These are phyloP conservation scores for Chelmon rostratus DNA, from an alignment of 2,797 vertebrate genomes.

Conservation along the genomic window DNA sequence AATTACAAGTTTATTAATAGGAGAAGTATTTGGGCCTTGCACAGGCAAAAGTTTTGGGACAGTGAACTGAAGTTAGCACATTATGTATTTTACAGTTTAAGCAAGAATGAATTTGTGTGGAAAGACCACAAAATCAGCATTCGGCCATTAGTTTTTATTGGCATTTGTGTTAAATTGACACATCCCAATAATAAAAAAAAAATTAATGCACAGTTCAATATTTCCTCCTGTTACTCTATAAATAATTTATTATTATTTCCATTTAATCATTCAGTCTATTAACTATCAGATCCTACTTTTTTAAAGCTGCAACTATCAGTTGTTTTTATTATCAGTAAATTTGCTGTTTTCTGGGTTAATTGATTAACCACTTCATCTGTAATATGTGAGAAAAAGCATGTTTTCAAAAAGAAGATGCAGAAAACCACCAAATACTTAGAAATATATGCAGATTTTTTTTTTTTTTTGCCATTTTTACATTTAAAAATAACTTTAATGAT, in stretches of 20 bases:
- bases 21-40: slow-evolving; percentile 24
- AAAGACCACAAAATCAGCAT: slow-evolving; percentile 30
- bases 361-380: not conserved
- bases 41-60: slow-evolving; percentile 33
- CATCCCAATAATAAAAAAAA: slow-evolving; percentile 10
- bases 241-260: not conserved
- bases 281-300: not conserved
- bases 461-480: too few relatives aligned
- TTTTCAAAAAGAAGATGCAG: not conserved
- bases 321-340: not conserved
- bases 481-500: not conserved
- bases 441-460: too few relatives aligned
- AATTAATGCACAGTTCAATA: slow-evolving; percentile 5
- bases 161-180: slow-evolving; percentile 32
- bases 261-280: slow-evolving; percentile 8
- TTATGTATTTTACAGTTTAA: slow-evolving; percentile 51
- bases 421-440: not conserved
- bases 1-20: slow-evolving; percentile 45
- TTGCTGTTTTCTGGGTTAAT: not conserved
- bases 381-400: not conserved
- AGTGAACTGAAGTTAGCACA: slow-evolving; percentile 27
- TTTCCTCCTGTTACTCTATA: not conserved
- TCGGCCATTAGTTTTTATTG: slow-evolving; percentile 36
- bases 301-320: not conserved
- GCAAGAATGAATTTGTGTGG: slow-evolving; percentile 16